Percentiles rank a stretch among this genome's conserved stretches.
phyloP scores from a whole-genome alignment of 1,140 invertebrate genomes.

The Drosophila ercepeae region DNA sequence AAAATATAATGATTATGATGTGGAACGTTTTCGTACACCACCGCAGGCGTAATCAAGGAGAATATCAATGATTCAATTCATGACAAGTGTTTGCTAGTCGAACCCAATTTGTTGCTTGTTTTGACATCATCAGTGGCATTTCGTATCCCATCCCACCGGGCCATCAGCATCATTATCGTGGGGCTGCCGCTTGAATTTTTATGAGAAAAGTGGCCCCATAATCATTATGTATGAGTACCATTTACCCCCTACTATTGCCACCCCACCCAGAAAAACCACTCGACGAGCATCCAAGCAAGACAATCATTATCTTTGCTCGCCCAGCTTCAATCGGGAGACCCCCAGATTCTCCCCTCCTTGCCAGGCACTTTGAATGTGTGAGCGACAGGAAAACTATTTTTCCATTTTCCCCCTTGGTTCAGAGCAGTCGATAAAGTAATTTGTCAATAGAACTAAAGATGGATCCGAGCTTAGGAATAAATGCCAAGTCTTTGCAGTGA shows the following conservation, averaged over 20 bases:
- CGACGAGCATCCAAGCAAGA: slow-evolving; percentile 34
- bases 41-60: slow-evolving; percentile 57
- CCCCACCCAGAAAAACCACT: slow-evolving; percentile 11
- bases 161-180: slow-evolving; percentile 53
- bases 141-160: slow-evolving; percentile 19
- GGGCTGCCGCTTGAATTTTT: slow-evolving; percentile 74
- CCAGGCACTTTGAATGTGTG: slow-evolving; percentile 1
- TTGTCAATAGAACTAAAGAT: slow-evolving; percentile 61
- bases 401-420: slow-evolving; percentile 19
- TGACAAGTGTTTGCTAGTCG: slow-evolving; percentile 60
- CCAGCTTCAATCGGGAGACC: slow-evolving; percentile 28
- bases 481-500: not conserved
- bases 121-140: slow-evolving; percentile 66
- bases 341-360: not conserved
- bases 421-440: slow-evolving; percentile 57
- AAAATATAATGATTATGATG: slow-evolving; percentile 76
- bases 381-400: slow-evolving; percentile 47
- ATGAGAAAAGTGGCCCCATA: slow-evolving; percentile 77
- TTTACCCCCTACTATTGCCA: slow-evolving; percentile 30
- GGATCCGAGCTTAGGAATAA: slow-evolving; percentile 2
- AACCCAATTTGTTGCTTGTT: slow-evolving; percentile 75
- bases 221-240: slow-evolving; percentile 76
- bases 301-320: slow-evolving; percentile 64
- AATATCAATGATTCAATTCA: slow-evolving; percentile 78
- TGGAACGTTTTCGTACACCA: slow-evolving; percentile 22